phyloP scores from a whole-genome alignment of 2,113 vertebrate genomes.

The Vombatus ursinus region DNA sequence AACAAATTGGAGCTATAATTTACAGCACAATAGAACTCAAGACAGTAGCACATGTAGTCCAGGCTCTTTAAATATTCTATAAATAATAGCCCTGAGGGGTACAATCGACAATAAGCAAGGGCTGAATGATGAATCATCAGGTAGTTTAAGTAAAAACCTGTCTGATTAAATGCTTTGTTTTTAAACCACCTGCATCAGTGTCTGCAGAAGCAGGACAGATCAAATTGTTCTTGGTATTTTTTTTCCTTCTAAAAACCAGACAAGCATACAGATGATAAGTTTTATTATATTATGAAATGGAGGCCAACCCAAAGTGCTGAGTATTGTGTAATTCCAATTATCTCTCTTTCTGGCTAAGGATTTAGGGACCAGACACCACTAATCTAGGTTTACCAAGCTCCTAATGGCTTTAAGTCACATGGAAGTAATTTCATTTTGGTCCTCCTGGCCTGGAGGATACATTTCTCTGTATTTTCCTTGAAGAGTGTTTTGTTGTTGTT shows the following conservation, averaged over 20 bases:
- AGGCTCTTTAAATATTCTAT: constrained; percentile 82
- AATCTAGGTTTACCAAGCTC: constrained; percentile 63
- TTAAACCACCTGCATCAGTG: constrained; percentile 81
- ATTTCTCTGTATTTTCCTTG: constrained; percentile 67
- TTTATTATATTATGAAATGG: constrained; percentile 81
- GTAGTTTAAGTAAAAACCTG: constrained; percentile 83
- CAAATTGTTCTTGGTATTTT: constrained; percentile 79
- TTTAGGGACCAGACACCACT: constrained; percentile 62
- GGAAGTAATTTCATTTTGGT: constrained; percentile 70
- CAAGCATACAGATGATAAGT: constrained; percentile 80
- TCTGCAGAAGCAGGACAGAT: constrained; percentile 80
- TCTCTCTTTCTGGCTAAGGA: constrained; percentile 65
- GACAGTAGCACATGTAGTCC: constrained; percentile 78
- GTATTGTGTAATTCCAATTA: constrained; percentile 73
- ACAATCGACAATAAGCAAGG: constrained; percentile 79
- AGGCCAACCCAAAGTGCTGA: constrained; percentile 77
- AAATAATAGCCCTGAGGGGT: constrained; percentile 82
- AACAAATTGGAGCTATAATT: constrained; percentile 83
- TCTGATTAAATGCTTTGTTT: constrained; percentile 85
- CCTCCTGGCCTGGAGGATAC: constrained; percentile 66
- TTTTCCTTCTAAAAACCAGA: constrained; percentile 69
- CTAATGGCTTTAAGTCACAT: constrained; percentile 50
- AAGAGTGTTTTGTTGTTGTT: constrained; percentile 48
- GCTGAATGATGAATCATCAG: constrained; percentile 82
- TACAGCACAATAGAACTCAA: constrained; percentile 79